A percentile compares a stretch with the other conserved stretches of the same genome.
These are phyloP conservation scores for Eira barbara DNA, from an alignment of 2,113 vertebrate genomes.

Conservation along the genomic window DNA sequence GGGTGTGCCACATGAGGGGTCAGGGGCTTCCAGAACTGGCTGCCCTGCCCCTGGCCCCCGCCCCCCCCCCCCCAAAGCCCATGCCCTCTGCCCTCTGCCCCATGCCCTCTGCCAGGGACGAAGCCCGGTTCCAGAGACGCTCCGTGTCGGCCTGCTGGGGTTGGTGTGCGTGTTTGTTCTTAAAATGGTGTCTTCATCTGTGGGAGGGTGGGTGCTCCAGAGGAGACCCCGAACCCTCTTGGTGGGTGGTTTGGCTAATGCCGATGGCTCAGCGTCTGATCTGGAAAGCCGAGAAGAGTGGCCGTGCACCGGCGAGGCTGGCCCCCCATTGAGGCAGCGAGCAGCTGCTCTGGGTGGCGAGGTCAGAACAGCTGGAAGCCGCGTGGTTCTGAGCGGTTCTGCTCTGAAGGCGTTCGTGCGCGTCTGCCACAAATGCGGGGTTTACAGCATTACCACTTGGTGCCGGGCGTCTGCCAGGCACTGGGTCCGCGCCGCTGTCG, in stretches of 20 bases:
- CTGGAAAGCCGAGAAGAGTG: background rate
- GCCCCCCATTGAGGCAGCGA: no score
- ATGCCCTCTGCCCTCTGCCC: background rate
- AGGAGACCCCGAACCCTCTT: background rate
- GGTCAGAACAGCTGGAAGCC: no score
- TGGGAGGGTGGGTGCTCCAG: background rate
- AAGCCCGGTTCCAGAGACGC: background rate
- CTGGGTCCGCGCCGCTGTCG: accelerated
- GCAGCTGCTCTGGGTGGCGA: background rate
- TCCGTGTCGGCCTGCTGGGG: accelerated
- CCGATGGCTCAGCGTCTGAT: background rate
- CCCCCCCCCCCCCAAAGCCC: background rate
- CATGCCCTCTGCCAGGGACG: accelerated
- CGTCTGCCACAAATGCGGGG: accelerated
- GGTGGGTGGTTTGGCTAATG: background rate
- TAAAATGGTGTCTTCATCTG: background rate
- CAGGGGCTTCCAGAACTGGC: background rate
- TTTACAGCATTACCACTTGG: accelerated
- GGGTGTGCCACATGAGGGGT: background rate
- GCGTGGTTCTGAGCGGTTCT: background rate
- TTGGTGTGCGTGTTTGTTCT: background rate
- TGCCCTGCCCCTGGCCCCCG: background rate
- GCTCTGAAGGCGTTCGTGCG: background rate
- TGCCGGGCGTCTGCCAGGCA: background rate
- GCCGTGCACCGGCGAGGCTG: accelerated